Conservation (phyloP, 30 jellyfish, hydroid and myxozoan species). For the Calvadosia cruxmelitensis region DNA sequence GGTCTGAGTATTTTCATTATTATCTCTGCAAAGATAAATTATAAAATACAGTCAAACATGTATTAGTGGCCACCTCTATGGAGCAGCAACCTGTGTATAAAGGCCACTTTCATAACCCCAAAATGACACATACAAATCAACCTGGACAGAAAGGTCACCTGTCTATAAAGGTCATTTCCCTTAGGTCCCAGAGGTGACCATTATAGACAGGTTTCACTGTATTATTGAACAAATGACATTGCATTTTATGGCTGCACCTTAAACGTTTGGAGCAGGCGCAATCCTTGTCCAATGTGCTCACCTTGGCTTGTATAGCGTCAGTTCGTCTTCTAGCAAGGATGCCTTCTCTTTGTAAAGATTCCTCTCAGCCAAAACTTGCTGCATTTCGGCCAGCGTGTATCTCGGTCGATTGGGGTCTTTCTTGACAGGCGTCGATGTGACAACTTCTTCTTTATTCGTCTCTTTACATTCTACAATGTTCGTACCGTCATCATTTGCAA, state of each 20-base stretch:
- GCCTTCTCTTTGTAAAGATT: constrained; percentile 58
- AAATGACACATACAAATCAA: no score
- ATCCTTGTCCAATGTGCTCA: not conserved
- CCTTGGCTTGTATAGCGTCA: constrained; percentile 38
- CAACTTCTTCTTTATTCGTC: not conserved
- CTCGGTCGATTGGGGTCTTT: constrained; percentile 97
- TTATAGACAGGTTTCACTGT: no score
- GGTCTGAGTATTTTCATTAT: no score
- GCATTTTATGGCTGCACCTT: no score
- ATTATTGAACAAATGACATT: no score
- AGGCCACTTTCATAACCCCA: not conserved
- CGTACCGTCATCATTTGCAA: not conserved
- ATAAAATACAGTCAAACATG: not conserved
- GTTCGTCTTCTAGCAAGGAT: constrained; percentile 64
- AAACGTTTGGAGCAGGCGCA: no score
- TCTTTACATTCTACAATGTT: not conserved
- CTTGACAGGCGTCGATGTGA: constrained; percentile 16
- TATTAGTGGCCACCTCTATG: no score
- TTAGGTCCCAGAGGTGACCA: no score
- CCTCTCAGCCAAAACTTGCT: constrained; percentile 78
- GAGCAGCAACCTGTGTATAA: no score
- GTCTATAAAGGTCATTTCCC: no score
- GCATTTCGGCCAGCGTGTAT: constrained; percentile 88
- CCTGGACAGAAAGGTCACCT: no score
- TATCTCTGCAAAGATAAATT: not conserved